phyloP scores from a whole-genome alignment of 2,888 invertebrate genomes.

The Dicranocentrus wangi region DNA sequence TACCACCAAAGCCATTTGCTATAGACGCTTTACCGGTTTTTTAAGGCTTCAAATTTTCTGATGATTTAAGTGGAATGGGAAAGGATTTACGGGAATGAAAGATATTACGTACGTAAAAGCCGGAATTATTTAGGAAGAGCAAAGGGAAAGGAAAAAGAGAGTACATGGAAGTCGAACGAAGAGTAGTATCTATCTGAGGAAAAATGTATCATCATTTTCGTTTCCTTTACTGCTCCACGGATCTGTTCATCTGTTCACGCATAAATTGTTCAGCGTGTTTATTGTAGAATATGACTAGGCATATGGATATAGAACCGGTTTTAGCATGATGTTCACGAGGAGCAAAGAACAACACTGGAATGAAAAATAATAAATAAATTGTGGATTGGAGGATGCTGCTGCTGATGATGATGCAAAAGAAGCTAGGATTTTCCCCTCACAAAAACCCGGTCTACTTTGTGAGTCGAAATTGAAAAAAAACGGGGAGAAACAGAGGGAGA shows the following conservation, averaged over 20 bases:
- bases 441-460: no score
- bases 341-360: constrained; percentile 21
- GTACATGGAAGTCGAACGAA: neutral
- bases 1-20: constrained; percentile 9
- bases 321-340: neutral
- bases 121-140: constrained; percentile 52
- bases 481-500: constrained; percentile 21
- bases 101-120: constrained; percentile 58
- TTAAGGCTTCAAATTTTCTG: constrained; percentile 59
- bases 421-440: constrained; percentile 36
- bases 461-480: constrained; percentile 51
- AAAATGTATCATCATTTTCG: constrained; percentile 25
- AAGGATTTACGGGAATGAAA: constrained; percentile 56
- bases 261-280: constrained; percentile 12
- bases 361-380: constrained; percentile 59
- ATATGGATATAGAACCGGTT: neutral
- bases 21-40: constrained; percentile 26
- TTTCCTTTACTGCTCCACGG: constrained; percentile 16
- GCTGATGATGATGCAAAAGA: constrained; percentile 34
- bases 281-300: neutral
- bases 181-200: neutral
- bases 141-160: constrained; percentile 18
- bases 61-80: constrained; percentile 64
- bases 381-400: constrained; percentile 1
- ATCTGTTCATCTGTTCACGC: constrained; percentile 18